Evolutionary conservation across 2,888 invertebrate species (phyloP), one percentile per base, ranked within the genome.

Genomic region (Leptogaster cylindrica): DNA sequence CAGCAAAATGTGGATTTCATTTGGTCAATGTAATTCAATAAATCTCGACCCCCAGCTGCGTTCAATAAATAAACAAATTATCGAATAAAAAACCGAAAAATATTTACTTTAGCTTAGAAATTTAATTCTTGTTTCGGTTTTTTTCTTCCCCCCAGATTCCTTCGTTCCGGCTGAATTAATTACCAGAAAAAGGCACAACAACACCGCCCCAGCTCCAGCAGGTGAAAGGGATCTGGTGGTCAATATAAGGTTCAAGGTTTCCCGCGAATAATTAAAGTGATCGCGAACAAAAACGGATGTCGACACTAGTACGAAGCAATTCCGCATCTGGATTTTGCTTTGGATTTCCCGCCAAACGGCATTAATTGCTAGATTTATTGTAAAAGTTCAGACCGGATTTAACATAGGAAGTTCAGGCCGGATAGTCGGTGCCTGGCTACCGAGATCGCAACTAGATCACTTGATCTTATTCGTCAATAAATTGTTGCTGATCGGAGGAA

Each of bases 241-340:
- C 61, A 61, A n/a, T 44, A 39, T 28, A 61, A 61, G 61, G 61
- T 61, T 61, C 61, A 61, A 61, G 61, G 61, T 44, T 61, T 7
- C 16, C 10, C 41, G 27, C 27, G 61, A 44, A 44, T 44, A 44
- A 44, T 61, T 61, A 44, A 61, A 61, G 12, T 28, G 28, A 61
- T 61, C 31, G 18, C 20, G 8, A 61, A 28, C 61, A 61, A 44
- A 61, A 61, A 44, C 44, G 61, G 44, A 44, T 61, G 44, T 61
- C 61, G 61, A 41, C 18, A 61, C 12, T 28, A n/a, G 20, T 61
- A 16, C 18, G 41, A 14, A 12, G 44, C 6, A 41, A 44, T 44
- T 41, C 61, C 44, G 61, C 28, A 27, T 41, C 28, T 41, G 41
- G 36, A 33, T n/a, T n/a, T n/a, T n/a, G n/a, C n/a, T n/a, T 20